Evolutionary conservation across 2,113 vertebrate genomes (phyloP), one percentile per base, ranked within the genome.

Genomic region (Cebidichthys violaceus): DNA sequence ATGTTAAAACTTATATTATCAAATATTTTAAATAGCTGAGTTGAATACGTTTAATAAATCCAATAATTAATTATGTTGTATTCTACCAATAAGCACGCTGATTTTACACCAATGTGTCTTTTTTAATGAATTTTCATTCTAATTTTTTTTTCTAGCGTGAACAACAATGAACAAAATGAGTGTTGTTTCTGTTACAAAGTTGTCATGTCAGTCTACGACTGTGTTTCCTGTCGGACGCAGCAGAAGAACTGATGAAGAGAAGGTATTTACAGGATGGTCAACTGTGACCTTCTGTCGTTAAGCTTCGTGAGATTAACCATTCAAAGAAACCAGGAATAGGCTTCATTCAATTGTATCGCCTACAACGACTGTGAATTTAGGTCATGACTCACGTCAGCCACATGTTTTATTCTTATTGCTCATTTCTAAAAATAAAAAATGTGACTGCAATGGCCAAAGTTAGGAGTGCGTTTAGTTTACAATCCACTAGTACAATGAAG

Each of bases 221-320:
- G 15, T 18, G 27, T 41, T 27, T 59, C 7, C 35, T 29, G 50
- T 27, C 35, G 15, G 33, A 39, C 43, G 14, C 45, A 6, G 57
- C 9, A 27, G 74, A 8, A 18, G 14, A 18, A 7, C 35, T 18
- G 2, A 64, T 15, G n/a, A 4, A 18, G 18, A 70, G 43, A 31
- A 2, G 1, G 8, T 31, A 39, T 55, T 57, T 18, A 18, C 24
- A 52, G 10, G n/a, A 45, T 1, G 55, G 27, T 59, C 22, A 39
- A 0, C 61, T 24, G 37, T 33, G 62, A 62, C 37, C 62, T 69
- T 6, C 29, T 33, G 4, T 37, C 8, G 20, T 45, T 29, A 24
- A 62, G 57, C 74, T 77, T 54, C 29, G 15, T 73, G 33, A 70
- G 67, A 84, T 66, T 52, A 71, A 57, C 24, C 55, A 13, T 45